Percentiles rank a stretch among this genome's conserved stretches.
phyloP scores from a whole-genome alignment of 2,113 vertebrate genomes.

The Emberiza fucata region DNA sequence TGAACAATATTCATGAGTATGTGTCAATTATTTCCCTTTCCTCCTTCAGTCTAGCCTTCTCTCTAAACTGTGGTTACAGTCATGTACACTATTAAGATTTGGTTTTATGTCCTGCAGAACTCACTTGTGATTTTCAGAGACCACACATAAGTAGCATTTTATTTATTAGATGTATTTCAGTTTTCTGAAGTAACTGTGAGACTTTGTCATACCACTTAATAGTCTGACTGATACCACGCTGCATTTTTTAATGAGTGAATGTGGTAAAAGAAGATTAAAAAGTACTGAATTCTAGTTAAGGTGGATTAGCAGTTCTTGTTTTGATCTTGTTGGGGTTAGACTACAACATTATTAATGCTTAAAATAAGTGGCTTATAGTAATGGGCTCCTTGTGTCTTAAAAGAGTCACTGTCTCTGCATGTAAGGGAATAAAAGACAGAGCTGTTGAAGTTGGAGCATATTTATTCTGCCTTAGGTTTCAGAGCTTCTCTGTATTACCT shows the following conservation, averaged over 20 bases:
- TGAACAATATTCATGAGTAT: neutral
- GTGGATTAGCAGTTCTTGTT: neutral
- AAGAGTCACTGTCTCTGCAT: neutral
- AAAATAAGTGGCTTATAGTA: neutral
- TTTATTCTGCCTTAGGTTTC: neutral
- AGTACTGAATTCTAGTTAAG: neutral
- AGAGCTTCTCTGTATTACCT: neutral
- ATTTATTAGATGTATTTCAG: neutral
- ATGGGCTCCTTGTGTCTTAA: neutral
- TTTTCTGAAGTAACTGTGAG: neutral
- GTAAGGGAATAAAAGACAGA: neutral
- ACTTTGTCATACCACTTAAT: neutral
- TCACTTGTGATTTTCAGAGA: neutral
- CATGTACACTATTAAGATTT: neutral
- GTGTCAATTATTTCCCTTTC: neutral
- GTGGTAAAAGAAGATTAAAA: neutral
- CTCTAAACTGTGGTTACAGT: neutral
- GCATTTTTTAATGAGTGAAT: neutral
- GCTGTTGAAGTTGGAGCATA: neutral
- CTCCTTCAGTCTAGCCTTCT: neutral
- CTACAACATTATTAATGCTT: neutral
- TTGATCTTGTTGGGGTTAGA: neutral
- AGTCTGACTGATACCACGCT: neutral
- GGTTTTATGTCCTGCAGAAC: neutral
- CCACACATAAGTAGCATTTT: neutral